Evolutionary conservation across 1,140 invertebrate species (phyloP), one percentile per base, ranked within the genome.

Genomic region (Drosophila kurseongensis): DNA sequence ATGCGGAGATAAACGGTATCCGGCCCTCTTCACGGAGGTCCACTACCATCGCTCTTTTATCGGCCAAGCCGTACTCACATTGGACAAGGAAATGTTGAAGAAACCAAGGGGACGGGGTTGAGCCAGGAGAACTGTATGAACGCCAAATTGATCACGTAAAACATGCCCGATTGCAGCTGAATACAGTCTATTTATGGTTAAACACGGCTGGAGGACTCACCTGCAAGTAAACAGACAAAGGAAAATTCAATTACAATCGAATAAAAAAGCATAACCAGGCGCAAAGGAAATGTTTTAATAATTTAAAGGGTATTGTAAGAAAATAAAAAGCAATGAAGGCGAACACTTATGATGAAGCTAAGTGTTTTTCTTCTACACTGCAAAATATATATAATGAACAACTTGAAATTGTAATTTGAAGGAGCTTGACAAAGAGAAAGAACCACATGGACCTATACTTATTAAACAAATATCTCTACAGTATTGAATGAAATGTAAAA

Each of bases 11-110:
- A 23, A 18, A 10, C 42, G 36, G 0, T 29, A 58, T 18, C 68
- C 62, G 14, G 44, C 55, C 36, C 36, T 72, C 14, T 58, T 56
- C n/a, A 71, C 67, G 14, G 60, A 71, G 4, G 51, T 71, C 12
- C n/a, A 35, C 9, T 35, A 9, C 27, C 44, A 71, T 56, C 59
- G 42, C n/a, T 2, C 18, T 0, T 71, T 71, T 5, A 71, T 71
- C 6, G 10, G 52, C 10, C 14, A 42, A 0, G 68, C 68, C 5
- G 63, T 65, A 3, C 4, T 16, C n/a, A 27, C 32, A 12, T 13
- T 66, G 52, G 52, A 63, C 18, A 14, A 38, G 45, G 45, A 48
- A 18, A 38, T 27, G 18, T 5, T 38, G 14, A 45, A 48, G 1
- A 38, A 12, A n/a, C n/a, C 29, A 16, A 32, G 9, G 36, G 36